These are phyloP conservation scores for Pampusana beccarii DNA, from an alignment of 2,113 vertebrate genomes.

Conservation along the genomic window DNA sequence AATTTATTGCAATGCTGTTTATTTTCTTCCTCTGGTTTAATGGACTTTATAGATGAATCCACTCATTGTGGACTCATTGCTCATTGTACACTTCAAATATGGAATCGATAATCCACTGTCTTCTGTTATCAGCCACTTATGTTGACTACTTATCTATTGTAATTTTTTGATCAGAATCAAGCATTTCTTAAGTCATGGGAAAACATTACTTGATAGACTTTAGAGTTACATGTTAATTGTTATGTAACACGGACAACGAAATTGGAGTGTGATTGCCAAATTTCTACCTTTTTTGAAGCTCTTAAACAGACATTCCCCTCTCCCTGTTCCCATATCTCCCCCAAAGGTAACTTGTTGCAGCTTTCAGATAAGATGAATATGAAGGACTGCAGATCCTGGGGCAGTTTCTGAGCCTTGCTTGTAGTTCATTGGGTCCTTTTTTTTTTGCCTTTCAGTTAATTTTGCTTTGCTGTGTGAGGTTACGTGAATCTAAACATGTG, in stretches of 20 bases:
- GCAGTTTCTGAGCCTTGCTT: background rate
- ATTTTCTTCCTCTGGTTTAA: background rate
- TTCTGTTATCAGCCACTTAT: background rate
- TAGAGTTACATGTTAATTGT: background rate
- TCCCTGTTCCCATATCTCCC: background rate
- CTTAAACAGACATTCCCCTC: background rate
- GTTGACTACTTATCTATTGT: background rate
- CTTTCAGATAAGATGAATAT: background rate
- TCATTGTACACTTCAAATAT: background rate
- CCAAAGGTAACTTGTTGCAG: background rate
- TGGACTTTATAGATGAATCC: background rate
- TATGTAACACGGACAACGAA: background rate
- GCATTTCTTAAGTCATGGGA: background rate
- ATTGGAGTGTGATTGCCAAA: background rate
- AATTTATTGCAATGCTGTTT: background rate
- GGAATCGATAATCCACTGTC: background rate
- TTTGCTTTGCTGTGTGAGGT: background rate
- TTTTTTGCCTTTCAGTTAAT: background rate
- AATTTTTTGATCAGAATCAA: background rate
- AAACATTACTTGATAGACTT: background rate
- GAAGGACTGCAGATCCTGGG: background rate
- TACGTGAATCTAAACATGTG: background rate
- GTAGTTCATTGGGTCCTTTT: background rate
- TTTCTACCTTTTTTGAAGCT: background rate
- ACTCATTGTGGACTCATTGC: background rate